phyloP scores from a whole-genome alignment of 2,113 vertebrate species.

The Aegotheles bennettii region DNA sequence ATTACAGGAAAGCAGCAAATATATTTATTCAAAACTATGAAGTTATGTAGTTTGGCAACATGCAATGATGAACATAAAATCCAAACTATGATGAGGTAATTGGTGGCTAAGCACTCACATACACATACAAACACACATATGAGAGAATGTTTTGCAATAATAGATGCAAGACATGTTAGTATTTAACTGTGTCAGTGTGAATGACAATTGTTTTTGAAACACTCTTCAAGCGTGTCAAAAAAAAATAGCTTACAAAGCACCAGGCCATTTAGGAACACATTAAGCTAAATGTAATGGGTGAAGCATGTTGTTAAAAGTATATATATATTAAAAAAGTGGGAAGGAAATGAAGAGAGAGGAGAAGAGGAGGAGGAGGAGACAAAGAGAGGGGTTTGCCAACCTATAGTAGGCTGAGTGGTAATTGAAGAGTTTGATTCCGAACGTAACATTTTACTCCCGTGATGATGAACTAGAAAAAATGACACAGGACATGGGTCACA shows the following conservation, averaged over 20 bases:
- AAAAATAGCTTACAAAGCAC: constrained; percentile 64
- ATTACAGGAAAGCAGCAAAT: constrained; percentile 56
- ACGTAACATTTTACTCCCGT: constrained; percentile 99
- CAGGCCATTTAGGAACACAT: constrained; percentile 73
- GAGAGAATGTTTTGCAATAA: constrained; percentile 41
- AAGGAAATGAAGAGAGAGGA: constrained; percentile 69
- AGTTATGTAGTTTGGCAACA: constrained; percentile 62
- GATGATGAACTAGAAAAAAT: constrained; percentile 99
- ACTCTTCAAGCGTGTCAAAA: constrained; percentile 40
- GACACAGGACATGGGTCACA: constrained; percentile 86
- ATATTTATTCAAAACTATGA: constrained; percentile 62
- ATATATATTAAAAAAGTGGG: constrained; percentile 62
- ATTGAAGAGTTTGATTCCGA: constrained; percentile 99
- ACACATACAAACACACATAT: constrained; percentile 59
- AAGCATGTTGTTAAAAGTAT: constrained; percentile 64
- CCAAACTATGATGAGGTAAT: constrained; percentile 49
- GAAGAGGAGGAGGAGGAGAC: constrained; percentile 69
- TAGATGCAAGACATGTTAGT: constrained; percentile 55
- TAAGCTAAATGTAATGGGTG: constrained; percentile 72
- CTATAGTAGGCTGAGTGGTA: constrained; percentile 99
- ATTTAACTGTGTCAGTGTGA: constrained; percentile 53
- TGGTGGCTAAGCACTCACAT: constrained; percentile 52
- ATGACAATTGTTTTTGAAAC: constrained; percentile 36
- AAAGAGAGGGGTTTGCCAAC: constrained; percentile 98
- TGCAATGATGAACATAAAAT: constrained; percentile 73